Base-by-base conservation (phyloP, 2,113 vertebrate genomes). In the Sander lucioperca region DNA sequence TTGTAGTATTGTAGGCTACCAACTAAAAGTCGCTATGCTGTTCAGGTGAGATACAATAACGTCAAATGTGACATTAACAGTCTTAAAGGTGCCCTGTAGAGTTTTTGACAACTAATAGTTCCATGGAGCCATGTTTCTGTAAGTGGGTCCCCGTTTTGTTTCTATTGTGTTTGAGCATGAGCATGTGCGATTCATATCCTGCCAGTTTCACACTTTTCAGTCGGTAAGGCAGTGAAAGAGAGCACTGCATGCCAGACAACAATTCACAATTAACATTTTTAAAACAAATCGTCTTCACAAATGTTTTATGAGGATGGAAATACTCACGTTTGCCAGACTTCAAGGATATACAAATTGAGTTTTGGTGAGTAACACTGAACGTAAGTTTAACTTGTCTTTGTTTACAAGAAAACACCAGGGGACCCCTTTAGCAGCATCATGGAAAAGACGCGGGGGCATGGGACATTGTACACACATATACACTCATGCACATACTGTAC, bases 361-460 rank as follows among this genome's bases (percentile, higher is more conserved):
- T 56, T 70, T 39, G 51, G 15, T 13, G 19, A 36, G 6, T 33
- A 25, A 70, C 21, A n/a, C 16, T 65, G 4, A 19, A 53, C 18
- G 25, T 23, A 74, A 74, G 39, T 43, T 50, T 4, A 36, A 43
- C 21, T 18, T 71, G 18, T 16, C 12, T 70, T 64, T 77, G 23
- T 57, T 59, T 27, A 61, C 16, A 74, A 36, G 30, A 70, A 69
- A 36, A 23, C 54, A 54, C 61, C 13, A 48, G 16, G 56, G 47
- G n/a, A 30, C 21, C 58, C 58, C 65, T 61, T 48, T 18, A 30
- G 59, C 25, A 71, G 10, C 63, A 82, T 64, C 53, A 9, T 76
- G 54, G n/a, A 65, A 11, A 19, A 51, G 61, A 47, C 0, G 1
- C 2, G 23, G 39, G 39, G 9, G 39, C 39, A 43, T 43, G 39